Evolutionary conservation across 1,140 invertebrate genomes (phyloP), one percentile per base, ranked within the genome.

Genomic region (Drosophila pachea): DNA sequence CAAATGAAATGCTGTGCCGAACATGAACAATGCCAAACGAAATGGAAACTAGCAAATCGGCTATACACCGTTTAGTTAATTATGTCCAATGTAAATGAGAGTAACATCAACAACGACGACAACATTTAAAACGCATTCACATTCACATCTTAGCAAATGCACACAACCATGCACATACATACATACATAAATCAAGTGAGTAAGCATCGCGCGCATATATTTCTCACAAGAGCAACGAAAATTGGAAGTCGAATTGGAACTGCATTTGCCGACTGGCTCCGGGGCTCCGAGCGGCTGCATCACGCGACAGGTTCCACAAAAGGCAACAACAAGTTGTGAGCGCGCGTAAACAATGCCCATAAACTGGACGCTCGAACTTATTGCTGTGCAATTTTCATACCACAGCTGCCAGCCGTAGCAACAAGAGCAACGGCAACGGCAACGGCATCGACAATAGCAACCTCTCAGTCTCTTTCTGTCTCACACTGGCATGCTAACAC

Each of bases 51-150:
- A 74, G 74, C 60, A 68, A 72, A 67, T 8, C 33, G 29, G 14
- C 55, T 5, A 49, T 50, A 38, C 22, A 56, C 31, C 31, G 40
- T n/a, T 54, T 52, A 59, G 62, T 66, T 84, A 79, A 79, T 76
- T 84, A 68, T 55, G 60, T 38, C 62, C 71, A 84, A 86, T 79
- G 76, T 66, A 78, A 83, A 78, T 83, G 81, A 73, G 79, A 76
- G 68, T 73, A 68, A 49, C 36, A 22, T 60, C 35, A 52, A 36
- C 8, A 45, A 31, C 49, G 22, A 12, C 36, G 66, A 38, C 36
- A 42, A 38, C 32, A 33, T 22, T 1, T 3, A 22, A 22, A 22
- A 22, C 22, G 3, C 22, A 22, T 22, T 22, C 22, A 22, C 22
- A n/a, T n/a, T n/a, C n/a, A n/a, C n/a, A n/a, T n/a, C n/a, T n/a